Conservation (phyloP, 2,888 invertebrate genomes). For the Terebella lapidaria region DNA sequence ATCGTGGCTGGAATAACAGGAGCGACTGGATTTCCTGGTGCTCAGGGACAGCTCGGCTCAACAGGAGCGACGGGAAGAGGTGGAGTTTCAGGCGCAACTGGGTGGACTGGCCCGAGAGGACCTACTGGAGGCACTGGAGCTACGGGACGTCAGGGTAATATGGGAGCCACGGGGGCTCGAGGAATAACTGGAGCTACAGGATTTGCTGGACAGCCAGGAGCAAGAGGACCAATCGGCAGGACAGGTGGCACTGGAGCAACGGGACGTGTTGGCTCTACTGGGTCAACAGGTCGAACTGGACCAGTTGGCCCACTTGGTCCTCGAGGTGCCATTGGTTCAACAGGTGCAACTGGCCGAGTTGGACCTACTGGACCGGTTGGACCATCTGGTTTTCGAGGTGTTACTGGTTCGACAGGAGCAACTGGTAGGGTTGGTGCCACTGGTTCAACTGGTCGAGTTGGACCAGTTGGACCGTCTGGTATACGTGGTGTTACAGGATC, state of each 20-base stretch:
- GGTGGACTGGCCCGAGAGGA: constrained; percentile 1
- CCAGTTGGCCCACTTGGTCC: not conserved
- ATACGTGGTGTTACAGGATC: constrained; percentile 6
- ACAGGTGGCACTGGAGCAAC: not conserved
- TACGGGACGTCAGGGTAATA: not conserved
- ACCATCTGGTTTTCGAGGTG: not conserved
- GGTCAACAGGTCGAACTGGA: not conserved
- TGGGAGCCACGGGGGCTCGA: not conserved
- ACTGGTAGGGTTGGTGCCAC: not conserved
- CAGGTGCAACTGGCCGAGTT: not conserved
- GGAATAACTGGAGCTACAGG: not conserved
- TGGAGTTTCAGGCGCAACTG: constrained; percentile 8
- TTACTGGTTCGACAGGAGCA: constrained; percentile 5
- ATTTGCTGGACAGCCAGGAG: not conserved
- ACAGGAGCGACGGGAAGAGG: constrained; percentile 7
- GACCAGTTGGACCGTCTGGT: constrained; percentile 7
- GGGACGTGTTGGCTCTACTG: not conserved
- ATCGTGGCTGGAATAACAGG: constrained; percentile 2
- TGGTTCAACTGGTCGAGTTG: constrained; percentile 5
- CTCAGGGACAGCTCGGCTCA: constrained; percentile 1
- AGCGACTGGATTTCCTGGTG: constrained; percentile 6
- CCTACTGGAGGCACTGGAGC: not conserved
- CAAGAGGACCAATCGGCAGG: not conserved
- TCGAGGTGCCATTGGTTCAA: constrained; percentile 2
- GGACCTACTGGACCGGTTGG: not conserved